These are phyloP conservation scores for Theristicus caerulescens DNA, from an alignment of 2,113 vertebrate species.

Conservation along the genomic window DNA sequence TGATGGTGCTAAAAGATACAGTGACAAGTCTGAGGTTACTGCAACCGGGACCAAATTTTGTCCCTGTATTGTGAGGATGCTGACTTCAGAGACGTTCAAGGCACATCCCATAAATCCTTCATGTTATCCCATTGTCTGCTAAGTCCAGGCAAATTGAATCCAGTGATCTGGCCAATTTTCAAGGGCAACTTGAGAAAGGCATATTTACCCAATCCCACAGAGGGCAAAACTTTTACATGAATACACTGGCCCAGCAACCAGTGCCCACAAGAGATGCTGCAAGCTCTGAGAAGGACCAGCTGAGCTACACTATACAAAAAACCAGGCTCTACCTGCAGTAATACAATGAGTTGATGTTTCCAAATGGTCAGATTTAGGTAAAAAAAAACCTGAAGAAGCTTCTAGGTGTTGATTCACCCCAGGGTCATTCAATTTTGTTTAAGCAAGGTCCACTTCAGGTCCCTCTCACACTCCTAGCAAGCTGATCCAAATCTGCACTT, in stretches of 20 bases:
- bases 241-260: not conserved
- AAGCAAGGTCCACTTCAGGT: not conserved
- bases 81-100: not conserved
- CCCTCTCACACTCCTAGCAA: not conserved
- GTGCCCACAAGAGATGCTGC: not conserved
- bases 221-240: not conserved
- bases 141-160: not conserved
- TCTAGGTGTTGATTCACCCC: not conserved
- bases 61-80: not conserved
- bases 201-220: not conserved
- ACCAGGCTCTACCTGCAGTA: not conserved
- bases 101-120: not conserved
- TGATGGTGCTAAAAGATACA: not conserved
- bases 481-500: not conserved
- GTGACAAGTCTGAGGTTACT: not conserved
- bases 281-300: not conserved
- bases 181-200: not conserved
- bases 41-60: not conserved
- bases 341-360: not conserved
- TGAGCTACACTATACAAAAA: not conserved
- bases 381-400: not conserved
- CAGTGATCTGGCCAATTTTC: not conserved
- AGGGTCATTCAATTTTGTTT: not conserved
- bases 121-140: conserved; percentile 19
- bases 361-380: not conserved